Base-by-base conservation (phyloP, 1,140 invertebrate species). In the Cephus cinctus region DNA sequence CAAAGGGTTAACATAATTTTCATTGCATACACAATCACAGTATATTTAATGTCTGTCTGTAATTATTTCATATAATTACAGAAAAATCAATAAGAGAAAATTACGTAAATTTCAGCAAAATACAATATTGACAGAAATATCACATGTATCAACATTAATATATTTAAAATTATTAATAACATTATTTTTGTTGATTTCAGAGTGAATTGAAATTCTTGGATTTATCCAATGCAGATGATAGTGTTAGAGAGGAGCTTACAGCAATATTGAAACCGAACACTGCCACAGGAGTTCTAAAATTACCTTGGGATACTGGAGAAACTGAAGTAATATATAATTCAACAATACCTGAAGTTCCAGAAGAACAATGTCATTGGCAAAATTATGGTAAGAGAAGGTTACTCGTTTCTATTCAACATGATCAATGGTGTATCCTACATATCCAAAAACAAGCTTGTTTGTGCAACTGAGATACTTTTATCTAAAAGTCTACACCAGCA, bases 151-250 rank as follows among this genome's bases (percentile, higher is more conserved):
- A 1, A 14, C 27, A 39, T 43, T n/a, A 25, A 41, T 19, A 27
- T 35, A 12, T 14, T 23, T 0, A 36, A 14, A 32, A 9, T 43
- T 51, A n/a, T 14, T 43, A 25, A 14, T 40, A 19, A 16, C 11
- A 30, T 22, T 53, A 53, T 20, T 40, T 52, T 39, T 22, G n/a
- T n/a, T n/a, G n/a, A 18, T 71, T 68, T 50, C 53, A 76, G 71
- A 65, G 57, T 59, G 59, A 69, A 45, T 65, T 65, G 58, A 59
- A 73, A 50, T 77, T 77, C 49, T 56, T 77, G 51, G 67, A 77
- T 59, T 61, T 77, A 43, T 43, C 53, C 43, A 68, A 62, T 56
- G 60, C 75, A 57, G 67, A 71, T 54, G 68, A 71, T 21, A 64
- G 38, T 39, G 51, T 59, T 47, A 69, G 59, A 56, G 53, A 65